Percentiles rank a stretch among this genome's conserved stretches.
These are phyloP conservation scores for Sclerodermus sp. DNA, from an alignment of 2,888 invertebrate genomes.

Conservation along the genomic window DNA sequence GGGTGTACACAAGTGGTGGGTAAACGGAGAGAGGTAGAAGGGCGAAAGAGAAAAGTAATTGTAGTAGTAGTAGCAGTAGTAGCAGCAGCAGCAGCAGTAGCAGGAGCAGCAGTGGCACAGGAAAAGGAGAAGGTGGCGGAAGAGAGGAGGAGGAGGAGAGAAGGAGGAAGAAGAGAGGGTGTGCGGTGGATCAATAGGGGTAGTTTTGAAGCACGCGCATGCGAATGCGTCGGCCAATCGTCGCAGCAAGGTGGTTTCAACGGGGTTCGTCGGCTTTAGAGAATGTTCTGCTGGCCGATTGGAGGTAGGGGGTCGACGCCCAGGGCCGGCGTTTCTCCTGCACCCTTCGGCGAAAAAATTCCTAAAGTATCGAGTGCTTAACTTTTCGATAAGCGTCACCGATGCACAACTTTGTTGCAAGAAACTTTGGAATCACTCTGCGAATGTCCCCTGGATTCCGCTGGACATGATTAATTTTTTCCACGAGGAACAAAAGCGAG, in stretches of 20 bases:
- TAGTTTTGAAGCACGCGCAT: conserved; percentile 40
- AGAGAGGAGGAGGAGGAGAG: conserved; percentile 7
- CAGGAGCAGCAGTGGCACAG: neutral
- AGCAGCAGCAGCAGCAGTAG: too few relatives aligned
- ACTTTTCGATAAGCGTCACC: neutral
- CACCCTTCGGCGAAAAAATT: conserved; percentile 1
- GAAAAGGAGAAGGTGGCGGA: conserved; percentile 1
- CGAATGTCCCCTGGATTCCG: too few relatives aligned
- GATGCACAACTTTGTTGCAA: neutral
- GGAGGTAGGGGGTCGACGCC: conserved; percentile 21
- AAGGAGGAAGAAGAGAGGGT: conserved; percentile 26
- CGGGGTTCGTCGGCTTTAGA: conserved; percentile 36
- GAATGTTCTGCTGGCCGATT: neutral
- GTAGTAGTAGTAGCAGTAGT: too few relatives aligned
- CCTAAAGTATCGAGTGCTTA: neutral
- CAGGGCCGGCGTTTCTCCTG: conserved; percentile 43
- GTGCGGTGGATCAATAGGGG: conserved; percentile 49
- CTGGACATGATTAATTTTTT: too few relatives aligned
- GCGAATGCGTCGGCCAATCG: conserved; percentile 44
- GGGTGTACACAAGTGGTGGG: too few relatives aligned
- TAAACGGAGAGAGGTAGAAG: neutral
- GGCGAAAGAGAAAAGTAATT: too few relatives aligned
- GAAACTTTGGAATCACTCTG: too few relatives aligned
- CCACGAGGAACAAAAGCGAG: too few relatives aligned
- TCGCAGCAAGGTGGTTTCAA: conserved; percentile 39